Percentiles rank a stretch among this genome's conserved stretches.
Conservation (phyloP, 2,797 vertebrate species). For the Malurus leucopterus region DNA sequence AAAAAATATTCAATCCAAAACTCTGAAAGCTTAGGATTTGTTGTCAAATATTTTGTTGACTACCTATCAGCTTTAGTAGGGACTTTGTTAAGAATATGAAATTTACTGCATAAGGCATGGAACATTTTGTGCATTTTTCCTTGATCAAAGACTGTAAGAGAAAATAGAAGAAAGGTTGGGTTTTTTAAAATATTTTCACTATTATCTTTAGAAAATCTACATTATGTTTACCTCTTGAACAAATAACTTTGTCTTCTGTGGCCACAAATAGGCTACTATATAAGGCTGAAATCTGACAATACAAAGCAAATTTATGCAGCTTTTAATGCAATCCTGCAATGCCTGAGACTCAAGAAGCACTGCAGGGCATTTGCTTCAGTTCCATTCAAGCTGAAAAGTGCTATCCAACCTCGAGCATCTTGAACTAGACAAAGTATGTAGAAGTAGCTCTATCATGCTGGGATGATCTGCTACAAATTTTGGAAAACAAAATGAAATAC, state of each 20-base stretch:
- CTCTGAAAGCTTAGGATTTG: conserved; percentile 43
- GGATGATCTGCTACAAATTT: neutral
- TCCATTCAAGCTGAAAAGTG: neutral
- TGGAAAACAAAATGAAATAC: neutral
- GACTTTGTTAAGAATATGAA: conserved; percentile 73
- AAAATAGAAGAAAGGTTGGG: conserved; percentile 47
- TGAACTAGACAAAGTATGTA: neutral
- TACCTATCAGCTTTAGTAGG: conserved; percentile 69
- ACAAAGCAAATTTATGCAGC: neutral
- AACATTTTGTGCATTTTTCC: conserved; percentile 74
- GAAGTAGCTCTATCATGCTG: neutral
- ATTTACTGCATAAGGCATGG: conserved; percentile 67
- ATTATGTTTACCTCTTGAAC: neutral
- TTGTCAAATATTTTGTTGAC: conserved; percentile 57
- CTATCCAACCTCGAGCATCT: neutral
- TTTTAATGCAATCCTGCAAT: neutral
- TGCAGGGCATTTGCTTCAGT: neutral
- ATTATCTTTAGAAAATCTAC: neutral
- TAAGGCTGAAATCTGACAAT: neutral
- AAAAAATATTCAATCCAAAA: conserved; percentile 14
- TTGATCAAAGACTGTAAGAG: conserved; percentile 73
- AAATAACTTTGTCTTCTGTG: neutral
- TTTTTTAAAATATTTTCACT: neutral
- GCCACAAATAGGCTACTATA: neutral
- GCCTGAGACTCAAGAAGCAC: neutral